Percentiles rank a stretch among this genome's conserved stretches.
These are phyloP conservation scores for Ramazzottius varieornatus DNA, from an alignment of 2,888 invertebrate genomes.

Conservation along the genomic window DNA sequence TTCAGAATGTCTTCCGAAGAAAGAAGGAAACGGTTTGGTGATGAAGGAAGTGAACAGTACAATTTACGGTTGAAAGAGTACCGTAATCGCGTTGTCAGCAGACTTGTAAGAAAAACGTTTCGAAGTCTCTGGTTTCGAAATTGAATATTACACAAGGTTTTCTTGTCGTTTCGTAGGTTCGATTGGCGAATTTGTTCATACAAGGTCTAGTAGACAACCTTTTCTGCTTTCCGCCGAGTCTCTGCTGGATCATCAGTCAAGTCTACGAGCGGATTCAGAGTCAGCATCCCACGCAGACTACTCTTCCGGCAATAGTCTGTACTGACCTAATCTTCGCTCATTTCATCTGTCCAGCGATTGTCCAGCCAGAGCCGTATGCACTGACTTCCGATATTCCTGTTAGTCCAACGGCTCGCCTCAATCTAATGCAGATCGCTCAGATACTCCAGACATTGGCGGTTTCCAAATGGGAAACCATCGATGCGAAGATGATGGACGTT, in stretches of 20 bases:
- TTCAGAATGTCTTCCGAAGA: constrained; percentile 37
- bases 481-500: constrained; percentile 42
- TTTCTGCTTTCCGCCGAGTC: constrained; percentile 61
- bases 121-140: not conserved
- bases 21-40: constrained; percentile 45
- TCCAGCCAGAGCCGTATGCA: constrained; percentile 80
- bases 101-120: not conserved
- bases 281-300: not conserved
- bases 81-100: constrained; percentile 34
- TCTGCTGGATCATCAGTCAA: constrained; percentile 69
- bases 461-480: constrained; percentile 51
- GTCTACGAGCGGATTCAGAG: constrained; percentile 34
- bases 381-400: constrained; percentile 66
- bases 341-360: constrained; percentile 82
- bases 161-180: constrained; percentile 23
- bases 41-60: constrained; percentile 44
- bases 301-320: constrained; percentile 31
- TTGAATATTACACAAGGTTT: not conserved
- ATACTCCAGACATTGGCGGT: constrained; percentile 70
- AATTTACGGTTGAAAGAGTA: constrained; percentile 44
- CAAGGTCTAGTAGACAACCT: constrained; percentile 52
- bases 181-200: constrained; percentile 53
- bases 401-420: constrained; percentile 64
- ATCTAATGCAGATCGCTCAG: constrained; percentile 47
- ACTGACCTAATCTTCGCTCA: constrained; percentile 73